Conservation (phyloP, 1,140 invertebrate species). For the Rhysida immarginata region DNA sequence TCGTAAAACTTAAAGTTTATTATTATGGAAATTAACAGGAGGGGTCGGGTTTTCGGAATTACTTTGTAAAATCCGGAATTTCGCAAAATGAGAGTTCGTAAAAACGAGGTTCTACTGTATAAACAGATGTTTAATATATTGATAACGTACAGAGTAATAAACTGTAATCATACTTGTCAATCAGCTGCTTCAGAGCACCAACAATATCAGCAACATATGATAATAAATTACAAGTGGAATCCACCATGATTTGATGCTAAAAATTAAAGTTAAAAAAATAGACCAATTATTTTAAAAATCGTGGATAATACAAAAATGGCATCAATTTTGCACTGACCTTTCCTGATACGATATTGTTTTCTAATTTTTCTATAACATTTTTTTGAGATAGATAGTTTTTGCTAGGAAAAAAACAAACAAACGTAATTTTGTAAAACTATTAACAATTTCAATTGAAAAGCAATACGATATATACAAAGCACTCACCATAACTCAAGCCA, state of each 20-base stretch:
- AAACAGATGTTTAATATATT: no score
- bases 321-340: constrained; percentile 25
- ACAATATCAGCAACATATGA: constrained; percentile 48
- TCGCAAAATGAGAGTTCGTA: no score
- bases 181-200: constrained; percentile 25
- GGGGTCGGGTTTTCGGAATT: no score
- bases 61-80: no score
- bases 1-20: no score
- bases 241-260: constrained; percentile 41
- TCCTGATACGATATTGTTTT: constrained; percentile 36
- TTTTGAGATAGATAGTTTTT: constrained; percentile 41
- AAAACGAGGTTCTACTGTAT: no score
- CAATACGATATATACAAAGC: background rate
- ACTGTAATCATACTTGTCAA: constrained; percentile 21
- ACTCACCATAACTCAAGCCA: constrained; percentile 48
- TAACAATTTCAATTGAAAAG: background rate
- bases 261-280: constrained; percentile 6
- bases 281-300: background rate
- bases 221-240: constrained; percentile 59
- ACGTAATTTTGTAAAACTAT: background rate
- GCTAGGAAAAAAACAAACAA: constrained; percentile 17
- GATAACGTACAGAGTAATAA: no score
- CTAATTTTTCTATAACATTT: constrained; percentile 37
- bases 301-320: background rate
- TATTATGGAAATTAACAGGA: no score